Conservation (phyloP, 1,140 invertebrate genomes). For the Magallana gigas region DNA sequence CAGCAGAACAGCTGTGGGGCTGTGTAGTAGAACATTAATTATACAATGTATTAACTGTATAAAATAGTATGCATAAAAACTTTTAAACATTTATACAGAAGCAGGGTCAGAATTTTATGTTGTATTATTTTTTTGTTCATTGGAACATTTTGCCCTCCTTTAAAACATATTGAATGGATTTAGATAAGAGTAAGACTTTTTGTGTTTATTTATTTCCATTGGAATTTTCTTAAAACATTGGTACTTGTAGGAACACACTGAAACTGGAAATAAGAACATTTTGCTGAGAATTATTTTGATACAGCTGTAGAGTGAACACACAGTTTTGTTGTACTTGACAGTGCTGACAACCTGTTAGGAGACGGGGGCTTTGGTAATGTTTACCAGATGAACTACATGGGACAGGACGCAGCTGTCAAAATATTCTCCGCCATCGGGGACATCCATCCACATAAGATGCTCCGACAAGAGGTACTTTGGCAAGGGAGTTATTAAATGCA, state of each 20-base stretch:
- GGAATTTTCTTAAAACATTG: too few relatives aligned
- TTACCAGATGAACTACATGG: slow-evolving; percentile 72
- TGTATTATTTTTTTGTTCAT: background rate
- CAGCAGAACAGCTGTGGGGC: too few relatives aligned
- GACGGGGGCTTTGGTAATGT: slow-evolving; percentile 76
- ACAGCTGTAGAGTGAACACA: too few relatives aligned
- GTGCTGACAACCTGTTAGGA: slow-evolving; percentile 70
- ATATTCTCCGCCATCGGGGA: slow-evolving; percentile 71
- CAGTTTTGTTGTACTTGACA: slow-evolving; percentile 50
- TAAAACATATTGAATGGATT: too few relatives aligned
- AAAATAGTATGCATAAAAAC: background rate
- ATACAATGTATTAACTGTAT: too few relatives aligned
- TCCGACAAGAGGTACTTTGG: slow-evolving; percentile 73
- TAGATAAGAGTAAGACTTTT: too few relatives aligned
- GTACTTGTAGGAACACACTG: too few relatives aligned
- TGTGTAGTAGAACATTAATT: too few relatives aligned
- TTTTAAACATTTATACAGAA: background rate
- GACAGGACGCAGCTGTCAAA: slow-evolving; percentile 74
- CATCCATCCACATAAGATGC: slow-evolving; percentile 72
- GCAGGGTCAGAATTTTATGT: background rate
- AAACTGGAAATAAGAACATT: too few relatives aligned
- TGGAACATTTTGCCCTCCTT: too few relatives aligned
- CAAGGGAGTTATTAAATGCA: background rate
- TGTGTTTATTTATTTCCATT: too few relatives aligned
- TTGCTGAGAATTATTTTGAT: too few relatives aligned